These are phyloP conservation scores for Rhynchonycteris naso DNA, from an alignment of 2,797 vertebrate species.

Conservation along the genomic window DNA sequence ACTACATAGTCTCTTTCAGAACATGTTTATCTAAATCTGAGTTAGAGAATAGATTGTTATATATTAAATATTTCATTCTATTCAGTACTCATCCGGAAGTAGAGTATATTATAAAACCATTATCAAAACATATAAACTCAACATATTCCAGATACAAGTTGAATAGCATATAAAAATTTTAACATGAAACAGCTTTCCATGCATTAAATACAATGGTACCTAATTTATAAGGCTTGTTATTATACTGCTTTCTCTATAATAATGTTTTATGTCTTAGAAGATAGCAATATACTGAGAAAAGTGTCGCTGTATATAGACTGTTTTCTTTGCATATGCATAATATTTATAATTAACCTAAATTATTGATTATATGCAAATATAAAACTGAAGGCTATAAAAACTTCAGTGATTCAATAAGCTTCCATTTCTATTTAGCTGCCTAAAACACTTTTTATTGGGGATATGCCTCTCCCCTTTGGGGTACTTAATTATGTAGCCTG, in stretches of 20 bases:
- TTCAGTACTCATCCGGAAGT: slow-evolving; percentile 53
- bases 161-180: slow-evolving; percentile 61
- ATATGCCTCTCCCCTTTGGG: neutral
- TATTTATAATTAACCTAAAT: slow-evolving; percentile 47
- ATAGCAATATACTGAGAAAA: neutral
- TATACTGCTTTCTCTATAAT: slow-evolving; percentile 24
- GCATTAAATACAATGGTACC: neutral
- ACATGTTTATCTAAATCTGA: slow-evolving; percentile 46
- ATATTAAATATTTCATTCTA: slow-evolving; percentile 62
- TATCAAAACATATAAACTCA: slow-evolving; percentile 57
- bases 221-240: slow-evolving; percentile 47
- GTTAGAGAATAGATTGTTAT: slow-evolving; percentile 26
- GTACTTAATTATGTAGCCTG: neutral
- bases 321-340: slow-evolving; percentile 12
- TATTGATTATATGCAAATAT: slow-evolving; percentile 47
- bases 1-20: slow-evolving; percentile 23
- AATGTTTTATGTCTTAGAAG: slow-evolving; percentile 33
- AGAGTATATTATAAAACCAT: slow-evolving; percentile 59
- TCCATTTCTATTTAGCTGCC: slow-evolving; percentile 4
- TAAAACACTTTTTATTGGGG: neutral
- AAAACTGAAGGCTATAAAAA: slow-evolving; percentile 33
- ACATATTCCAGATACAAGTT: slow-evolving; percentile 45
- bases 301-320: neutral
- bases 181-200: slow-evolving; percentile 18
- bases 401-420: neutral